phyloP scores from a whole-genome alignment of 2,113 vertebrate genomes.

The Microcebus lehilahytsara region DNA sequence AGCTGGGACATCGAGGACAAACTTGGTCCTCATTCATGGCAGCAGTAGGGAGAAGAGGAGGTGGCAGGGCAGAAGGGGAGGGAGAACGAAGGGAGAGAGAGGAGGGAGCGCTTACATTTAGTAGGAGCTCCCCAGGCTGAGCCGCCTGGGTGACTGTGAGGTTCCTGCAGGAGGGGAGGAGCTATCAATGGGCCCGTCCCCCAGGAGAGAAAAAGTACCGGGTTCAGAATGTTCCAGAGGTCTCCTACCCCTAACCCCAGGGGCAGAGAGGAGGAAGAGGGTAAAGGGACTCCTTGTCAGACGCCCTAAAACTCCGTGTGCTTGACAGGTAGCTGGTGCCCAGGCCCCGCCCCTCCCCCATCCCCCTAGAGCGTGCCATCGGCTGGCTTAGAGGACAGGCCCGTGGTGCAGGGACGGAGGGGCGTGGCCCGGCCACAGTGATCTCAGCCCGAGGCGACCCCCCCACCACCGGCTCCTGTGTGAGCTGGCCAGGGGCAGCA shows the following conservation, averaged over 20 bases:
- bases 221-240: not conserved
- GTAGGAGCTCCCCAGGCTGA: not conserved
- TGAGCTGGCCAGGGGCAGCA: not conserved
- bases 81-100: not conserved
- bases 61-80: not conserved
- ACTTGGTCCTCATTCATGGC: not conserved
- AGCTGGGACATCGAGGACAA: not conserved
- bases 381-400: not conserved
- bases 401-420: not conserved
- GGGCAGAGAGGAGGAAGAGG: not conserved
- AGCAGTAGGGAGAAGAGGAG: constrained; percentile 2
- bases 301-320: not conserved
- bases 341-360: not conserved
- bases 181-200: not conserved
- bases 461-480: not conserved
- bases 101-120: not conserved
- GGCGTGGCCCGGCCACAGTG: not conserved
- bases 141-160: not conserved
- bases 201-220: not conserved
- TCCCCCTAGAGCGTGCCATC: not conserved
- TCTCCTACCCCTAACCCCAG: not conserved
- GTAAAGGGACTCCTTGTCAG: not conserved
- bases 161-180: not conserved
- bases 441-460: not conserved
- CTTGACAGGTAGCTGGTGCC: not conserved